Percentiles rank a stretch among this genome's conserved stretches.
Evolutionary conservation across 2,888 invertebrate species (phyloP).

Genomic region (Girardia tigrina): DNA sequence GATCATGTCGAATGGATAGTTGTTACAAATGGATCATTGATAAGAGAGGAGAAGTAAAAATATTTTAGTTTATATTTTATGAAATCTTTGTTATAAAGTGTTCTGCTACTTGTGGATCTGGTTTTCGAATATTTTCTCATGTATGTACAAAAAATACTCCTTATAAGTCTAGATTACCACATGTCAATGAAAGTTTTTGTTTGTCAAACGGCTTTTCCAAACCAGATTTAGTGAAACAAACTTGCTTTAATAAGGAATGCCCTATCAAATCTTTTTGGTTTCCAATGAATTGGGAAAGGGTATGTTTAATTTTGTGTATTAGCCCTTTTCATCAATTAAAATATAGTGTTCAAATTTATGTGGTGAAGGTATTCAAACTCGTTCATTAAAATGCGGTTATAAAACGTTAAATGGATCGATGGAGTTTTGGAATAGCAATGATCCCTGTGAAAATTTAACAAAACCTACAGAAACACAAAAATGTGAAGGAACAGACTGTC

Average conservation of each 20-base stretch:
- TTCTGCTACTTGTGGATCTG: not conserved
- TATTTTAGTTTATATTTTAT: not conserved
- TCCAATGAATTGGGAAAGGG: not conserved
- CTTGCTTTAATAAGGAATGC: not conserved
- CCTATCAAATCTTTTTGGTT: slow-evolving; percentile 1
- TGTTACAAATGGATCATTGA: not conserved
- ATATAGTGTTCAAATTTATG: too few species aligned
- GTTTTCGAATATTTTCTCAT: not conserved
- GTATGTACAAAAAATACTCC: not conserved
- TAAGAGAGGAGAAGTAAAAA: not conserved
- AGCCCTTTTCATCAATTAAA: too few species aligned
- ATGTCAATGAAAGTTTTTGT: not conserved
- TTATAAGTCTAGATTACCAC: not conserved
- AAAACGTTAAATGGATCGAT: too few species aligned
- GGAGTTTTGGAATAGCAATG: too few species aligned
- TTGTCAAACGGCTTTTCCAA: not conserved
- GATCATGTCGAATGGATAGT: not conserved
- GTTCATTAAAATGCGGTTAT: too few species aligned
- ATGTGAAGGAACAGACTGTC: too few species aligned
- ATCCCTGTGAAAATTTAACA: too few species aligned
- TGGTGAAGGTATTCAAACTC: too few species aligned
- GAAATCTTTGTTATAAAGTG: not conserved
- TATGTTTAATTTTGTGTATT: too few species aligned
- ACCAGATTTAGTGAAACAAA: not conserved
- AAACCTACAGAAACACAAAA: too few species aligned